Evolutionary conservation across 2,113 vertebrate species (phyloP).

Genomic region (Seriola aureovittata): DNA sequence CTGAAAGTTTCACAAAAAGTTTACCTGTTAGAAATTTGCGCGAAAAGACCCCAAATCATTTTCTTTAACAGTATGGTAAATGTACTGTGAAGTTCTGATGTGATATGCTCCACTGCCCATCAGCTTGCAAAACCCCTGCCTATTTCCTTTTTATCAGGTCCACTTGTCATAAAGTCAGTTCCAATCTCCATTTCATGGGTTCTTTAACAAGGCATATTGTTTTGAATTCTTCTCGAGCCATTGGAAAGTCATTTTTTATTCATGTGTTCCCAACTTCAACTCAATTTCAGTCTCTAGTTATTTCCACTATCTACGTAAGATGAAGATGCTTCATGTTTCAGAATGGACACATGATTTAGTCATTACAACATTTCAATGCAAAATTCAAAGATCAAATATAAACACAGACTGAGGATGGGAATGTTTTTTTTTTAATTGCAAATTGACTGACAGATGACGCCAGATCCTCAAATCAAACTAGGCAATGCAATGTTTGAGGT

Average conservation of each 20-base stretch:
- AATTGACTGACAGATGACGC: background rate
- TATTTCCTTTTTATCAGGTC: slow-evolving; percentile 61
- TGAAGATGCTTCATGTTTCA: background rate
- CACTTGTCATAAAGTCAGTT: slow-evolving; percentile 62
- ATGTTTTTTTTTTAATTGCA: background rate
- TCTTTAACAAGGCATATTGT: slow-evolving; percentile 64
- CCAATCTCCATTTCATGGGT: slow-evolving; percentile 65
- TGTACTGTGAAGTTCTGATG: slow-evolving; percentile 57
- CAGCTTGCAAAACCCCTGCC: slow-evolving; percentile 43
- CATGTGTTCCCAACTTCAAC: slow-evolving; percentile 34
- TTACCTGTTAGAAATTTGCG: slow-evolving; percentile 40
- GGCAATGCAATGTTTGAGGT: background rate
- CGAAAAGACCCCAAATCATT: background rate
- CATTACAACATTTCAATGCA: background rate
- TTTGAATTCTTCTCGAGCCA: slow-evolving; percentile 37
- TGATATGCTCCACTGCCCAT: slow-evolving; percentile 38
- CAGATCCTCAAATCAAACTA: background rate
- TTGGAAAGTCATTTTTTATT: slow-evolving; percentile 55
- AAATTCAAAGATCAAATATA: slow-evolving; percentile 16
- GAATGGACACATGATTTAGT: background rate
- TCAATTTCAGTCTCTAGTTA: slow-evolving; percentile 30
- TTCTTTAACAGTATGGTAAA: slow-evolving; percentile 41
- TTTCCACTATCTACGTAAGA: slow-evolving; percentile 9
- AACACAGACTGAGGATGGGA: background rate
- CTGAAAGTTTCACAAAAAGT: slow-evolving; percentile 51